Base-by-base conservation (phyloP, 92 coral and sea anemone genomes). In the Porites divaricata region DNA sequence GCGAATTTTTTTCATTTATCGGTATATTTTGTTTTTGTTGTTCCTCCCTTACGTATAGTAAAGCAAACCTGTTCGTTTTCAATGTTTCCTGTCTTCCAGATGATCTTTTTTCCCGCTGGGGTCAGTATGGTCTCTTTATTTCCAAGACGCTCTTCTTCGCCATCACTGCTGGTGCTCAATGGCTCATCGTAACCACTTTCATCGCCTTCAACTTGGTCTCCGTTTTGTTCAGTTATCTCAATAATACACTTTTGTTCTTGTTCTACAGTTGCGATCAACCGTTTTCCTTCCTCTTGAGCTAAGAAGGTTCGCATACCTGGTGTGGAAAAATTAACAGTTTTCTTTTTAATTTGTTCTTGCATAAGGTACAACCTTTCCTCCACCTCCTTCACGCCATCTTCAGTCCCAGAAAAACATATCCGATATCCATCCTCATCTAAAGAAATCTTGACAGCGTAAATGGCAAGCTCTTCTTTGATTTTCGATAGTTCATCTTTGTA, bases 311-410 rank as follows among this genome's bases (percentile, higher is more conserved):
- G 66, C 86, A 81, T 81, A 41, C 86, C 86, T 17, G 86, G 86
- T 10, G 72, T 72, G 12, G 9, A 2, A 2, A 81, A 71, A 22
- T 8, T 22, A 23, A 81, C 41, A 10, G 19, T 17, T 63, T 81
- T 81, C 70, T 81, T 63, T 72, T 81, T 81, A 21, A 81, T 81
- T 19, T 41, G 17, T 52, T 81, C 86, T 58, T 70, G 86, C 67
- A 81, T 12, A 49, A 23, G 19, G 23, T 81, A 81, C 49, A 81
- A 41, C 59, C 70, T 15, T 15, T 81, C 86, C 49, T 81, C 86
- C 1, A 70, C 86, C 45, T 81, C 86, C 58, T 81, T 81, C 2
- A 81, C 86, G 63, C 86, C 86, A 10, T 81, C 78, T 57, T 81
- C 86, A 15, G 51, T 35, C 21, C 86, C 86, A 7, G 24, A 20